Evolutionary conservation across 1,140 invertebrate species (phyloP).

Genomic region (Globodera ellingtonae): DNA sequence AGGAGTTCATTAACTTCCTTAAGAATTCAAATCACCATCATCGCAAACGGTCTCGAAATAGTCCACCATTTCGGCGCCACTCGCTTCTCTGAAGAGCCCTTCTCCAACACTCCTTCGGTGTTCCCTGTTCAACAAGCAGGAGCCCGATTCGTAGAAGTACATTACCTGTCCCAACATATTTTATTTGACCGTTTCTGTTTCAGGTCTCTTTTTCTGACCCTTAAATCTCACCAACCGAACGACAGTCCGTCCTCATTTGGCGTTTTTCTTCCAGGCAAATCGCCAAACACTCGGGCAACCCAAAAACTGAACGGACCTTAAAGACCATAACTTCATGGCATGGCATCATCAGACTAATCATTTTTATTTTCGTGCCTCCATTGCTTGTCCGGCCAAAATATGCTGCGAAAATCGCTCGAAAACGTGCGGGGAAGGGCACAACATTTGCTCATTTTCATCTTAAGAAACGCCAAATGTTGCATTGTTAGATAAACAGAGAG

Average conservation of each 20-base stretch:
- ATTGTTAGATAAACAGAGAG: no score
- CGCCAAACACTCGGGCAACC: conserved; percentile 43
- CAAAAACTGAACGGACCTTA: conserved; percentile 22
- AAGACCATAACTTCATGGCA: not conserved
- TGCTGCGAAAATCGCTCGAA: conserved; percentile 60
- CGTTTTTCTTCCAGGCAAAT: conserved; percentile 54
- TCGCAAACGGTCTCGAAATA: conserved; percentile 64
- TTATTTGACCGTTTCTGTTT: not conserved
- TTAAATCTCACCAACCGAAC: conserved; percentile 37
- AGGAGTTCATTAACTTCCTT: no score
- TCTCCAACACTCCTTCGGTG: conserved; percentile 33
- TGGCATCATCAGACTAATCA: not conserved
- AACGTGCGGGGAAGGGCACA: conserved; percentile 58
- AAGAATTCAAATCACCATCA: conserved; percentile 44
- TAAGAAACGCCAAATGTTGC: not conserved
- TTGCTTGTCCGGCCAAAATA: conserved; percentile 56
- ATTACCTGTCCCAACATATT: conserved; percentile 31
- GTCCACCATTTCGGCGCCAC: conserved; percentile 54
- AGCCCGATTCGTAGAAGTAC: conserved; percentile 61
- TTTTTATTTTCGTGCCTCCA: conserved; percentile 45
- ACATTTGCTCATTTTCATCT: conserved; percentile 41
- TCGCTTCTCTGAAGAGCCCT: conserved; percentile 49
- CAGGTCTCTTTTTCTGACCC: not conserved
- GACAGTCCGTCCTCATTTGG: conserved; percentile 52
- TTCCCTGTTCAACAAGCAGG: conserved; percentile 62